These are phyloP conservation scores for Mormyrus lacerda DNA, from an alignment of 2,113 vertebrate genomes.

Conservation along the genomic window DNA sequence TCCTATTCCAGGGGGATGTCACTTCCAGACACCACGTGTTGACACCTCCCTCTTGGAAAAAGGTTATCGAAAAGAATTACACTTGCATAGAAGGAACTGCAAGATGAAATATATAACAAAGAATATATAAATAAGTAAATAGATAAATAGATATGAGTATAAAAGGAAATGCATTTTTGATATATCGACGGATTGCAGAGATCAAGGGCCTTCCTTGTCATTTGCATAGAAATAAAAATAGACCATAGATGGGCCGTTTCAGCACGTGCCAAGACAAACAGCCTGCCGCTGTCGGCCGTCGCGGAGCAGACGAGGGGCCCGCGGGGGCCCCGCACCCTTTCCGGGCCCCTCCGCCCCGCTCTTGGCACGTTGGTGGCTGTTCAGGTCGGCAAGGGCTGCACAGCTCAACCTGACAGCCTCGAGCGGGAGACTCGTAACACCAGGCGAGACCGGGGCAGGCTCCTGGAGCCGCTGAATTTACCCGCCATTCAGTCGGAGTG, in stretches of 20 bases:
- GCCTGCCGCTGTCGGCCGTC: not conserved
- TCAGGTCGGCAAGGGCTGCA: not conserved
- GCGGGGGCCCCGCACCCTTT: not conserved
- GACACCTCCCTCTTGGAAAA: not conserved
- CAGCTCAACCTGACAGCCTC: not conserved
- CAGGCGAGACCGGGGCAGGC: not conserved
- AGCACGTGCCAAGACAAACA: not conserved
- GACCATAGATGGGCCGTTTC: not conserved
- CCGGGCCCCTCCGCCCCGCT: not conserved
- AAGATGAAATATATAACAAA: not conserved
- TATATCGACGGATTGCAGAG: not conserved
- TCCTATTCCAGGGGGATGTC: not conserved
- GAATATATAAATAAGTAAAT: not conserved
- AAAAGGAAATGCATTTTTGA: slow-evolving; percentile 1
- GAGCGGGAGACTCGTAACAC: not conserved
- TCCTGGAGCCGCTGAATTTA: not conserved
- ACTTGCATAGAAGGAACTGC: not conserved
- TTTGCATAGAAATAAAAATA: slow-evolving; percentile 7
- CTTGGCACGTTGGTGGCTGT: not conserved
- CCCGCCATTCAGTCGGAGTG: not conserved
- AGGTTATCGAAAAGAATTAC: not conserved
- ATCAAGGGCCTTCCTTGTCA: slow-evolving; percentile 1
- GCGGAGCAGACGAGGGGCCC: not conserved
- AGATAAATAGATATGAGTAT: not conserved
- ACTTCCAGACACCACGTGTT: not conserved